Conservation (phyloP, 2,888 invertebrate genomes). For the Melangyna quadrimaculata region DNA sequence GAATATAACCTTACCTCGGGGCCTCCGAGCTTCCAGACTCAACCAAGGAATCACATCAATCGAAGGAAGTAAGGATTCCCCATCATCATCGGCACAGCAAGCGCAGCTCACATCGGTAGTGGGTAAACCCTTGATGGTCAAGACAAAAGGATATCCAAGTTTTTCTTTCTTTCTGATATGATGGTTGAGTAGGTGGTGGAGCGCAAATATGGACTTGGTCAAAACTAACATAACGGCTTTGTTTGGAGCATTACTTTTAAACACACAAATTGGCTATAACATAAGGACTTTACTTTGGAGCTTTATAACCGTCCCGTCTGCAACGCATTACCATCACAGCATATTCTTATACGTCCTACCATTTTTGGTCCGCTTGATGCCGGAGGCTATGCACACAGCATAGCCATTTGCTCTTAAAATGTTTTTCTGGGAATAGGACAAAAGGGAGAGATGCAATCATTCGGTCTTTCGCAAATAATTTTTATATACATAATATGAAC, state of each 20-base stretch:
- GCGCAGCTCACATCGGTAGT: not conserved
- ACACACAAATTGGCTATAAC: conserved; percentile 22
- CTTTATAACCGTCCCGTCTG: conserved; percentile 16
- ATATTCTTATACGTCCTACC: not conserved
- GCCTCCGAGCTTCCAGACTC: conserved; percentile 18
- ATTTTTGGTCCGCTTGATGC: not conserved
- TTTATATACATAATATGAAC: conserved; percentile 53
- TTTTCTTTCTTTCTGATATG: not conserved
- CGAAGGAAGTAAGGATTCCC: conserved; percentile 8
- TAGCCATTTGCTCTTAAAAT: conserved; percentile 60
- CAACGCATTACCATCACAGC: conserved; percentile 3
- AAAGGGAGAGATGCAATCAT: conserved; percentile 68
- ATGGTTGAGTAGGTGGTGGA: conserved; percentile 38
- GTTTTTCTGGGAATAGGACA: conserved; percentile 48
- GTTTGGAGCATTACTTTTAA: conserved; percentile 53
- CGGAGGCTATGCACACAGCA: conserved; percentile 37
- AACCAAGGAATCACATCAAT: conserved; percentile 45
- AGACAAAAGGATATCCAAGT: conserved; percentile 26
- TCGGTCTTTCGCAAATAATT: conserved; percentile 65
- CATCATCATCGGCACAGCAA: not conserved
- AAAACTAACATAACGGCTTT: conserved; percentile 33
- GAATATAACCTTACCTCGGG: conserved; percentile 47
- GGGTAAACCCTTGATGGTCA: not conserved
- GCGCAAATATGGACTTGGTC: conserved; percentile 46
- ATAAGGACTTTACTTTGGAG: not conserved